Conservation (phyloP, 2,888 invertebrate species). For the Bhutanitis thaidina region DNA sequence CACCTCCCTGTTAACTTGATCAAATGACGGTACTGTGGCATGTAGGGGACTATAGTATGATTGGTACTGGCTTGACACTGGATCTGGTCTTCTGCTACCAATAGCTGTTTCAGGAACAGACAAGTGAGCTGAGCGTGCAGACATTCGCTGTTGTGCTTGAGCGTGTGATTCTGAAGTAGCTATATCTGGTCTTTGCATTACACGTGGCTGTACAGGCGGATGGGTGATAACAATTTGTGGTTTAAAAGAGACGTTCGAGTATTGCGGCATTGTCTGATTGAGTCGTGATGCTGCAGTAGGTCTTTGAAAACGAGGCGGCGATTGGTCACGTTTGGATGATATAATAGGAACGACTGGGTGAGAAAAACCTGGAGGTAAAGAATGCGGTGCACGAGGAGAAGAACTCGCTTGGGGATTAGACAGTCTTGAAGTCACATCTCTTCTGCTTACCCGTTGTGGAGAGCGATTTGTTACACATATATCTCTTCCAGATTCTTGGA, state of each 20-base stretch:
- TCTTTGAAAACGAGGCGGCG: background rate
- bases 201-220: background rate
- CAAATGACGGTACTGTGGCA: background rate
- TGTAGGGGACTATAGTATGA: background rate
- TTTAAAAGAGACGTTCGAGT: background rate
- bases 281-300: background rate
- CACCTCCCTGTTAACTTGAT: background rate
- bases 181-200: background rate
- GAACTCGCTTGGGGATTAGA: conserved; percentile 7
- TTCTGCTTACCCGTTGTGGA: background rate
- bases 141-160: background rate
- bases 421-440: background rate
- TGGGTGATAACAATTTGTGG: background rate
- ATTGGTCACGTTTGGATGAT: background rate
- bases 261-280: conserved; percentile 1
- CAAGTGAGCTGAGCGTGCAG: background rate
- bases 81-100: background rate
- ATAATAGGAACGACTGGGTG: background rate
- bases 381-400: background rate
- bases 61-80: background rate
- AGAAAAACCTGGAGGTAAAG: background rate
- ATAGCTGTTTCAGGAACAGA: background rate
- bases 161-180: background rate
- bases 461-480: background rate
- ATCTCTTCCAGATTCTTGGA: background rate